These are phyloP conservation scores for Episyrphus balteatus DNA, from an alignment of 1,140 invertebrate species.

Conservation along the genomic window DNA sequence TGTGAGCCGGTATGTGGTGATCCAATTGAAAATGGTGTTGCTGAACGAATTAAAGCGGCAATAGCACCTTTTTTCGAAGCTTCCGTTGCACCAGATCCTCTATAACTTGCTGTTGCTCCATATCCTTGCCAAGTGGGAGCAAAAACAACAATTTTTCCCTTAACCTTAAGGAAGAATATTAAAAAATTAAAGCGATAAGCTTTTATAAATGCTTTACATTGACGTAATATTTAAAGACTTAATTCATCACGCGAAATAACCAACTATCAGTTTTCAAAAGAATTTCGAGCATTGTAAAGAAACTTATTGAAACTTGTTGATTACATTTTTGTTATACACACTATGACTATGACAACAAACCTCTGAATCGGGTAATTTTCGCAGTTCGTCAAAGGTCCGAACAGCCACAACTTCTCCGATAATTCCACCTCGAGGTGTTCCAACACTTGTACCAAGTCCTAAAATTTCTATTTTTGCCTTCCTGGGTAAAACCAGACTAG, in stretches of 20 bases:
- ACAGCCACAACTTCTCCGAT: constrained; percentile 60
- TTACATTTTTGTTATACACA: background rate
- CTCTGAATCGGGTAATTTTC: constrained; percentile 39
- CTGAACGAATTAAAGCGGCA: constrained; percentile 59
- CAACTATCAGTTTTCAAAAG: too few relatives aligned
- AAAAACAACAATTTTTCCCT: constrained; percentile 66
- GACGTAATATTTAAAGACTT: too few relatives aligned
- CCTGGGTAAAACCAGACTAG: constrained; percentile 48
- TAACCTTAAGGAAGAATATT: constrained; percentile 22
- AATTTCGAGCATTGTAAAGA: too few relatives aligned
- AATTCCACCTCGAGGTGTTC: constrained; percentile 53
- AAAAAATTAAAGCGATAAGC: background rate
- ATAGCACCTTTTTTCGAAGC: constrained; percentile 61
- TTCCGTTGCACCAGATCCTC: constrained; percentile 45
- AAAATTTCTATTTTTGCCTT: constrained; percentile 47
- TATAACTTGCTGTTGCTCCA: constrained; percentile 44
- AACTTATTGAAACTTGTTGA: too few relatives aligned
- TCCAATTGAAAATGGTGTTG: constrained; percentile 63
- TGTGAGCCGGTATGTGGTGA: constrained; percentile 60
- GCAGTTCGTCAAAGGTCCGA: constrained; percentile 52
- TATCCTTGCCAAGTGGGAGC: constrained; percentile 56
- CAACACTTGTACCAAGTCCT: constrained; percentile 54
- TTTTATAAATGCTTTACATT: too few relatives aligned
- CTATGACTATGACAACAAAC: constrained; percentile 5
- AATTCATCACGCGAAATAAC: too few relatives aligned